phyloP scores from a whole-genome alignment of 37 sponge, comb jelly and placozoan genomes.

The Crambe crambe region DNA sequence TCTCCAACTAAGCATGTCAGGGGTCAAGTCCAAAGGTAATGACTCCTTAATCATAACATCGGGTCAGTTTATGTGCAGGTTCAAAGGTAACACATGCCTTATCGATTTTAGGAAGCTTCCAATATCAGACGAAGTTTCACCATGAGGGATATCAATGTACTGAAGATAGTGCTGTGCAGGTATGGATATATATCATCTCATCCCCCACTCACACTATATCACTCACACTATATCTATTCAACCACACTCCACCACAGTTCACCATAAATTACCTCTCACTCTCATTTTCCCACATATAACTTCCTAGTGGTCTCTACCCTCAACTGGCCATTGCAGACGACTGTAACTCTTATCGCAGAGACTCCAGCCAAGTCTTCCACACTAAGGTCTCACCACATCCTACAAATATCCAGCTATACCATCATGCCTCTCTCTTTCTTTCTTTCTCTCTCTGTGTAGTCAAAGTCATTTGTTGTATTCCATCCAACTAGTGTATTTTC shows the following conservation, averaged over 20 bases:
- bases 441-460: slow-evolving; percentile 33
- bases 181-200: neutral
- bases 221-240: neutral
- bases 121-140: slow-evolving; percentile 51
- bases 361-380: slow-evolving; percentile 87
- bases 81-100: too few relatives aligned
- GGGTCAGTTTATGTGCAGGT: too few relatives aligned
- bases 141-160: slow-evolving; percentile 57
- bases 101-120: slow-evolving; percentile 50
- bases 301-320: slow-evolving; percentile 90
- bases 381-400: slow-evolving; percentile 52
- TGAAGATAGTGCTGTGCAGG: slow-evolving; percentile 81
- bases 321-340: slow-evolving; percentile 88
- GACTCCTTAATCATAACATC: too few relatives aligned
- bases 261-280: neutral
- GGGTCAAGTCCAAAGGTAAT: too few relatives aligned
- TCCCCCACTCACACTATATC: neutral
- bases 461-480: slow-evolving; percentile 74
- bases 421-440: neutral
- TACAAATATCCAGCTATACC: neutral
- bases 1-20: too few relatives aligned
- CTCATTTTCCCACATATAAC: neutral
- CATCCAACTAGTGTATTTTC: slow-evolving; percentile 89
- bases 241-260: neutral
- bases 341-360: slow-evolving; percentile 82